Evolutionary conservation across 2,113 vertebrate genomes (phyloP).

Genomic region (Phocoena phocoena): DNA sequence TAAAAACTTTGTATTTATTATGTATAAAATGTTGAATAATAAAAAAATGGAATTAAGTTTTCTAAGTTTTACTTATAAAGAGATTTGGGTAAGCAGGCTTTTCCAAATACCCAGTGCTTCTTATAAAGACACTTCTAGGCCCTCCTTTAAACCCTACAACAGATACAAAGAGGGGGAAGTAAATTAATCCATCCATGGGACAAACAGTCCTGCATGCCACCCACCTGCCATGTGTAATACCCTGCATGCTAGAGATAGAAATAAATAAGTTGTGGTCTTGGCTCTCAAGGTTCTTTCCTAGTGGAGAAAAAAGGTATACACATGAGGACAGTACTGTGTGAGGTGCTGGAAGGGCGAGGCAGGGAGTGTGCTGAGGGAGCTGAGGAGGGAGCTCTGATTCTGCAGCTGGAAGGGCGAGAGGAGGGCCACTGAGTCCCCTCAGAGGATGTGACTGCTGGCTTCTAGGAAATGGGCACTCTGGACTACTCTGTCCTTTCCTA

Average conservation of each 20-base stretch:
- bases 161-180: not conserved
- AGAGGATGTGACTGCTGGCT: not conserved
- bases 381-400: too few species aligned
- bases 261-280: not conserved
- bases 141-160: not conserved
- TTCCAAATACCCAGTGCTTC: not conserved
- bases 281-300: not conserved
- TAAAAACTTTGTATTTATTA: slow-evolving; percentile 99
- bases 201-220: not conserved
- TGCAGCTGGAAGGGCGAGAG: not conserved
- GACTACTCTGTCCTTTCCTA: not conserved
- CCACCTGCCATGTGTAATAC: not conserved
- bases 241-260: not conserved
- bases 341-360: not conserved
- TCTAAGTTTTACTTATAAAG: slow-evolving; percentile 9
- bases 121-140: not conserved
- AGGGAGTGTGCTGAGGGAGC: not conserved
- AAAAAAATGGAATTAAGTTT: slow-evolving; percentile 86
- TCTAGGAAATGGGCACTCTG: not conserved
- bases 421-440: not conserved
- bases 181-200: not conserved
- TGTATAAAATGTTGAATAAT: slow-evolving; percentile 99
- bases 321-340: not conserved
- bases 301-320: not conserved
- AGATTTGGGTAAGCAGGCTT: slow-evolving; percentile 1